Percentiles rank a stretch among this genome's conserved stretches.
These are phyloP conservation scores for Chlorocebus sabaeus DNA, from an alignment of 2,113 vertebrate species.

Conservation along the genomic window DNA sequence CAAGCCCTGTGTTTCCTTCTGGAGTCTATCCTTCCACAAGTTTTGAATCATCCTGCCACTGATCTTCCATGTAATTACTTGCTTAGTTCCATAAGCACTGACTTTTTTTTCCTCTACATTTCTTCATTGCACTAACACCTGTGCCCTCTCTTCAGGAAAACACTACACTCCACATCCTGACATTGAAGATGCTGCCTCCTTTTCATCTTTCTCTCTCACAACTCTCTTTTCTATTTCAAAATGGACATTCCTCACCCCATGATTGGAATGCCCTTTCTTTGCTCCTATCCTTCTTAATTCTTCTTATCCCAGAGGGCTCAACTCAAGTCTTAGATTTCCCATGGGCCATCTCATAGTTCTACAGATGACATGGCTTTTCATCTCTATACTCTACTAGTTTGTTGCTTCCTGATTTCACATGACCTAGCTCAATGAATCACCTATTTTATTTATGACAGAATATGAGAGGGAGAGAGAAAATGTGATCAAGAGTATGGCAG, in stretches of 20 bases:
- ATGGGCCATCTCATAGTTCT: background rate
- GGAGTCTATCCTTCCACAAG: background rate
- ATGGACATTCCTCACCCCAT: background rate
- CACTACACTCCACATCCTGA: background rate
- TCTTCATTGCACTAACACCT: background rate
- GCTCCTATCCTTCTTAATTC: background rate
- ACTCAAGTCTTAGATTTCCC: background rate
- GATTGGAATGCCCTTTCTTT: background rate
- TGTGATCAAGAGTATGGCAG: background rate
- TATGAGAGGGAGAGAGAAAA: background rate
- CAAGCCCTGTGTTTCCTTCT: background rate
- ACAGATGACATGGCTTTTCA: background rate
- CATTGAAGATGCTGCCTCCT: fast-evolving
- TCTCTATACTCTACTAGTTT: background rate
- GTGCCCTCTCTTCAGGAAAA: background rate
- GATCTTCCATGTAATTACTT: background rate
- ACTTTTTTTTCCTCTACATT: background rate
- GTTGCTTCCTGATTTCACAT: background rate
- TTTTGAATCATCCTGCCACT: background rate
- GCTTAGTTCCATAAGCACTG: background rate
- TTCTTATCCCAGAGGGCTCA: background rate
- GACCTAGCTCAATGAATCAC: background rate
- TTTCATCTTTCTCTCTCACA: background rate
- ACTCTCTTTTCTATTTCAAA: background rate
- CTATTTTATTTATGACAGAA: background rate